A percentile compares a stretch with the other conserved stretches of the same genome.
Evolutionary conservation across 2,797 vertebrate genomes (phyloP).

Genomic region (Pelobates cultripes): DNA sequence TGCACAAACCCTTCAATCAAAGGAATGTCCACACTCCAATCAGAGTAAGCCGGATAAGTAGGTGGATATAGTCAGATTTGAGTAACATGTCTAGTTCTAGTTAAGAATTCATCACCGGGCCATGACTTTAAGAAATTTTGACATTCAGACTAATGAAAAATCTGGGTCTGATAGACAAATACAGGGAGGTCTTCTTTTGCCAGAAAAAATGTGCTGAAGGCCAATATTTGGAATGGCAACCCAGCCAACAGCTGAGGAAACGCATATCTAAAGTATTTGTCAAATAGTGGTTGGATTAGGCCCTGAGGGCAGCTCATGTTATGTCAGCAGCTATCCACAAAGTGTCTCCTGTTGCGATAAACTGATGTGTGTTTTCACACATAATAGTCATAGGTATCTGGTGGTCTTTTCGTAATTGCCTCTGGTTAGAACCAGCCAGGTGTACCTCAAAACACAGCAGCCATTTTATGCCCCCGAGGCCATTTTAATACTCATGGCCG

Average conservation of each 20-base stretch:
- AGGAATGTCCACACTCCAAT: no score
- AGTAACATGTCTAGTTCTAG: no score
- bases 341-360: constrained; percentile 15
- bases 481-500: constrained; percentile 27
- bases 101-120: no score
- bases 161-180: constrained; percentile 5
- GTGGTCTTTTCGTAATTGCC: background rate
- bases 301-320: constrained; percentile 13
- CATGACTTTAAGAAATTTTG: background rate
- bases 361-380: constrained; percentile 8
- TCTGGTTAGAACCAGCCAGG: constrained; percentile 9
- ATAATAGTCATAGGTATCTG: background rate
- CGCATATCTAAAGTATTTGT: background rate
- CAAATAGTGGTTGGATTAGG: background rate
- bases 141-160: constrained; percentile 3
- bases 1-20: no score
- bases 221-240: background rate
- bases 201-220: constrained; percentile 13
- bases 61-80: no score
- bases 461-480: constrained; percentile 28
- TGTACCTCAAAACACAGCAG: background rate
- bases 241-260: background rate
- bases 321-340: background rate
- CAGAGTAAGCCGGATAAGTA: no score
- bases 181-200: background rate